phyloP scores from a whole-genome alignment of 1,140 invertebrate species.

The Drosophila funebris region DNA sequence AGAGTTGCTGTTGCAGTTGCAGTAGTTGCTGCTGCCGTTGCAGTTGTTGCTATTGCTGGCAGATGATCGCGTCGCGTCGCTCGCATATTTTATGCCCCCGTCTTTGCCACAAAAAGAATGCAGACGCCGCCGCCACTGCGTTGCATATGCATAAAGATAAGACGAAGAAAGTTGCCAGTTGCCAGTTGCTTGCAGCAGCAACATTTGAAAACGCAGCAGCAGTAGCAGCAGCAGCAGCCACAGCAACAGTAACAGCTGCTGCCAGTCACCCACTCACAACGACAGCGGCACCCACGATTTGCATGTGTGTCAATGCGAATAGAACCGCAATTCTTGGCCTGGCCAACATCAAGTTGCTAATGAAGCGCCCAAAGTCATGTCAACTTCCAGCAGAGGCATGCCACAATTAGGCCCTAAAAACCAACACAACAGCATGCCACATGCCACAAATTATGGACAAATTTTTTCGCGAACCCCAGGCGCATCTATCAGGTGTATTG shows the following conservation, averaged over 20 bases:
- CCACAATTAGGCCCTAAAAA: slow-evolving; percentile 18
- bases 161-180: slow-evolving; percentile 70
- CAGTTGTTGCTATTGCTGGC: slow-evolving; percentile 35
- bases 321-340: slow-evolving; percentile 15
- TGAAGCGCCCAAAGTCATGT: slow-evolving; percentile 74
- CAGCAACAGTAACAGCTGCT: slow-evolving; percentile 31
- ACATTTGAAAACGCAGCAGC: slow-evolving; percentile 54
- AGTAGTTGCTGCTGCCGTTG: slow-evolving; percentile 32
- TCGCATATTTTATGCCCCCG: slow-evolving; percentile 72
- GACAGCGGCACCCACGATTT: slow-evolving; percentile 50
- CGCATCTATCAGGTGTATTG: slow-evolving; percentile 76
- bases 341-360: slow-evolving; percentile 35
- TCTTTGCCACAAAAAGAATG: slow-evolving; percentile 62
- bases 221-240: slow-evolving; percentile 1
- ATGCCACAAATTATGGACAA: slow-evolving; percentile 14
- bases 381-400: slow-evolving; percentile 26
- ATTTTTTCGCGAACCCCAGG: slow-evolving; percentile 9
- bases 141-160: slow-evolving; percentile 78
- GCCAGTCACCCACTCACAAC: slow-evolving; percentile 59
- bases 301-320: slow-evolving; percentile 50
- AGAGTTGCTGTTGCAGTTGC: slow-evolving; percentile 56
- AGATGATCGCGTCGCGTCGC: slow-evolving; percentile 64
- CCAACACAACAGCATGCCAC: too few relatives aligned
- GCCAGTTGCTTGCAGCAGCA: slow-evolving; percentile 37
- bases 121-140: slow-evolving; percentile 67